Evolutionary conservation across 2,797 vertebrate species (phyloP), one percentile per base, ranked within the genome.

Genomic region (Hippoglossus hippoglossus): DNA sequence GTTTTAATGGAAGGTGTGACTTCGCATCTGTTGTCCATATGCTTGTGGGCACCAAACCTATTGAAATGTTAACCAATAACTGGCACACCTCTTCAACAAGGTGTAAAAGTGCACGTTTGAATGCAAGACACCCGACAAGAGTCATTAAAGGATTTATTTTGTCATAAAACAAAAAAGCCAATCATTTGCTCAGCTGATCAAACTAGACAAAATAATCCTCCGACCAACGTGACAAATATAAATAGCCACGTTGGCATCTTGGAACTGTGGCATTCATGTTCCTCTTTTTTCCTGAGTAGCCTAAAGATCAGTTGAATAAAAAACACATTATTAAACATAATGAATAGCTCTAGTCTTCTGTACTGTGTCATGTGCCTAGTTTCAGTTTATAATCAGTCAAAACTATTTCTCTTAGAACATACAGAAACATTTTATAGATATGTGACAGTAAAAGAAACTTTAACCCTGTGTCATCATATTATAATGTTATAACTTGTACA

Each of bases 1-100:
- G 5, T 44, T 44, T 18, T 44, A 70, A 76, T 57, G 12, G 46
- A 24, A 26, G 72, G 59, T 7, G 41, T 19, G 51, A 60, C 18
- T 1, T 61, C 9, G 16, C 63, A 63, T 16, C 46, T 10, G 46
- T 24, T 28, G 28, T 9, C 62, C 73, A 83, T 75, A 75, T 80
- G 79, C 2, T 68, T 7, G 21, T 53, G 39, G 22, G 61, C 53
- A 56, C 8, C 25, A 70, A 60, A 64, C 53, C 18, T 36, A n/a
- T 65, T 56, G 18, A 65, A 60, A 51, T 1, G 0, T 77, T 74
- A 5, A 56, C 19, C 10, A 13, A 41, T 21, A 26, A 44, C 25
- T 49, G 41, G 11, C 10, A 10, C 2, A 46, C 9, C 26, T 41
- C 12, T 47, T 47, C 46, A 47, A 8, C 12, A 47, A 47, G 46